phyloP scores from a whole-genome alignment of 2,113 vertebrate genomes.

The Orthochromis indermauri region DNA sequence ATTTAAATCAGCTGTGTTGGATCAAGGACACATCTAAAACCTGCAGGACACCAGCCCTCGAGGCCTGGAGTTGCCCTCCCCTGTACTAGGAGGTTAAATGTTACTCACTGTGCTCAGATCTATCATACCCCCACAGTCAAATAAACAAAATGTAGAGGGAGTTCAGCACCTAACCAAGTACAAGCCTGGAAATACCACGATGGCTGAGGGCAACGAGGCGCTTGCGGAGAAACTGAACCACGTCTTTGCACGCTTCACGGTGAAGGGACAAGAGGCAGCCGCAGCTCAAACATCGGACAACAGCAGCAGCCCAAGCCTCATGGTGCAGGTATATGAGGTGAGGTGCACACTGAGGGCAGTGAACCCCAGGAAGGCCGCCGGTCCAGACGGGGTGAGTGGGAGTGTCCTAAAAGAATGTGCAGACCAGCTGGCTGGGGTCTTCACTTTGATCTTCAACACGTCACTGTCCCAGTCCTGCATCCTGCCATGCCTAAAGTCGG shows the following conservation, averaged over 20 bases:
- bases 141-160: background rate
- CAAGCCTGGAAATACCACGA: background rate
- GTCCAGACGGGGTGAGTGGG: background rate
- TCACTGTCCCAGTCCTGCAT: background rate
- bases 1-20: background rate
- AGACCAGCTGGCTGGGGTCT: background rate
- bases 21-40: background rate
- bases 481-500: background rate
- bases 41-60: background rate
- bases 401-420: background rate
- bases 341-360: background rate
- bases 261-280: background rate
- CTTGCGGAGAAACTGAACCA: background rate
- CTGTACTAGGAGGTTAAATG: background rate
- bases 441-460: background rate
- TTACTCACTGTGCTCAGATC: background rate
- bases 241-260: background rate
- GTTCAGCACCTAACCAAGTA: background rate
- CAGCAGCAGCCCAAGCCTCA: background rate
- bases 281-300: background rate
- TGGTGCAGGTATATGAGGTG: background rate
- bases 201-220: background rate
- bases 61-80: background rate
- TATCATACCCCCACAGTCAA: background rate
- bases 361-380: background rate